Conservation (phyloP, 2,797 vertebrate genomes). For the Oreochromis mossambicus region DNA sequence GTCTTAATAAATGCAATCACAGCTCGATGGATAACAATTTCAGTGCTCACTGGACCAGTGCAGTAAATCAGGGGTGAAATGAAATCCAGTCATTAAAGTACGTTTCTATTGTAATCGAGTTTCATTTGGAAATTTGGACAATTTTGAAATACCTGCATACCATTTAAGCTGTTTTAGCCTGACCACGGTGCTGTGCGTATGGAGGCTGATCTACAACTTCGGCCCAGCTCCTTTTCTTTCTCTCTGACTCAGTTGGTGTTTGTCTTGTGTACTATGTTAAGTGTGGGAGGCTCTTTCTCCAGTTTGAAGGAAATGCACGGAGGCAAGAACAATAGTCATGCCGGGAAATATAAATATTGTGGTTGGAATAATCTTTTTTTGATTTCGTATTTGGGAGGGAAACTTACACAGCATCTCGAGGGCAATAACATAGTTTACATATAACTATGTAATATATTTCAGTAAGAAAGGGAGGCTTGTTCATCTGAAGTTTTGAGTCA, state of each 20-base stretch:
- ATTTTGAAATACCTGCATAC: neutral
- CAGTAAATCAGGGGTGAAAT: neutral
- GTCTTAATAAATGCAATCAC: neutral
- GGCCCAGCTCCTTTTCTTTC: neutral
- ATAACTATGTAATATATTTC: neutral
- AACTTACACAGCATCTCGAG: neutral
- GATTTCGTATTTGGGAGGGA: neutral
- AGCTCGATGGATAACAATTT: neutral
- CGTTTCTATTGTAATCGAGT: accelerated
- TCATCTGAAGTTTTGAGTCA: neutral
- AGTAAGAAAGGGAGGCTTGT: neutral
- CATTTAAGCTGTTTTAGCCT: neutral
- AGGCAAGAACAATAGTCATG: neutral
- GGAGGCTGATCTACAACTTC: neutral
- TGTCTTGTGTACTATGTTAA: neutral
- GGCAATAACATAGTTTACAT: neutral
- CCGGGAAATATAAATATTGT: neutral
- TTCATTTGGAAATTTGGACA: neutral
- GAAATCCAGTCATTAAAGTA: neutral
- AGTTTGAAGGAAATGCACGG: neutral
- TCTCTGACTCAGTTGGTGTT: neutral
- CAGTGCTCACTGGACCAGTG: neutral
- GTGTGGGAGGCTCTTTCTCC: neutral
- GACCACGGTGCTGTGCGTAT: accelerated
- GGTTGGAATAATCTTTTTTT: neutral